phyloP scores from a whole-genome alignment of 2,888 invertebrate genomes.

The Caenorhabditis zanzibari region DNA sequence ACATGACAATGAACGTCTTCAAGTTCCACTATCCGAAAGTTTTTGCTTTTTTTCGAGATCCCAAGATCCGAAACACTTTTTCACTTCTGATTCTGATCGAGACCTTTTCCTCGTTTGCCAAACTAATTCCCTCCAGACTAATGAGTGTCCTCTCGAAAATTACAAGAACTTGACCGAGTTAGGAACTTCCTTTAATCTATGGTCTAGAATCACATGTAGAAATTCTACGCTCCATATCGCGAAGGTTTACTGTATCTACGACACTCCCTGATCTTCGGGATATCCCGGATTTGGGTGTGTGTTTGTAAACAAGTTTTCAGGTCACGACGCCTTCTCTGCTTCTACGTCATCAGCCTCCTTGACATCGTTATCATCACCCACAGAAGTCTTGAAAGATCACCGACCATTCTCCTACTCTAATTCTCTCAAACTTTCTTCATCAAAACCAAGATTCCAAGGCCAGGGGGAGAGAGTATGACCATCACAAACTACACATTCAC shows the following conservation, averaged over 20 bases:
- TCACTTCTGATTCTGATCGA: no score
- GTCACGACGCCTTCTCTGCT: conserved; percentile 12
- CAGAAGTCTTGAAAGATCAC: conserved; percentile 45
- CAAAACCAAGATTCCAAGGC: conserved; percentile 13
- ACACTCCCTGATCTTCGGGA: not conserved
- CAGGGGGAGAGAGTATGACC: conserved; percentile 1
- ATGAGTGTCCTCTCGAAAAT: not conserved
- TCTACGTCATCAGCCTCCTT: conserved; percentile 31
- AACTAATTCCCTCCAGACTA: not conserved
- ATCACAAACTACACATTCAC: conserved; percentile 55
- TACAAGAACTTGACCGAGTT: not conserved
- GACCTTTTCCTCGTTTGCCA: no score
- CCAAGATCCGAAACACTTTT: not conserved
- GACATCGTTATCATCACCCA: conserved; percentile 8
- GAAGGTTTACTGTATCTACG: not conserved
- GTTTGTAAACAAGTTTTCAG: conserved; percentile 43
- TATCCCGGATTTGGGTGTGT: conserved; percentile 1
- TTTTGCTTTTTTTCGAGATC: no score
- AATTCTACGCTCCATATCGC: not conserved
- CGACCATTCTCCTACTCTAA: conserved; percentile 8
- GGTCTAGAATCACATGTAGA: not conserved
- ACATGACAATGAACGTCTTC: no score
- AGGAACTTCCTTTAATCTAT: no score
- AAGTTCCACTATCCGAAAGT: no score
- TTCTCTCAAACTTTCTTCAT: not conserved